Evolutionary conservation across 2,113 vertebrate species (phyloP), one percentile per base, ranked within the genome.

Genomic region (Mastomys coucha): DNA sequence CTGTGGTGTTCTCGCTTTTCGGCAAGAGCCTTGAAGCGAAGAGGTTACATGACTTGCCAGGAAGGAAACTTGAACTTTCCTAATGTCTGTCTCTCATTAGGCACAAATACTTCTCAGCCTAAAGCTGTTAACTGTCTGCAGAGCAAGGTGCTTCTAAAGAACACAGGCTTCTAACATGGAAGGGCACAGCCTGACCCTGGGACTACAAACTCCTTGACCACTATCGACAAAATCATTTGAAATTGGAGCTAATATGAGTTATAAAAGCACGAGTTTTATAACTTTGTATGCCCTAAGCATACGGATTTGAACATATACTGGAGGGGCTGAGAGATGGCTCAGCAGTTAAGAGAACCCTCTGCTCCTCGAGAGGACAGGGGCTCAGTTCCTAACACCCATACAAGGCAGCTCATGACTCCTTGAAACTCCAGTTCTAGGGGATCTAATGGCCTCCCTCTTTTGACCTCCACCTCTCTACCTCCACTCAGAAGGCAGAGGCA

Each of bases 1-100:
- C 39, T 80, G 11, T 33, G 81, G 88, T 75, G 72, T 53, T 45
- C 56, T 94, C 31, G 28, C 24, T 92, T 94, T 96, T 82, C 73
- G n/a, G 82, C 11, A 20, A 39, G 45, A 88, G 12, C 26, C 1
- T 60, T 42, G 56, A 65, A 31, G 65, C 77, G 36, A 31, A 73
- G 36, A 73, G 2, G 13, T 39, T 91, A 53, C 90, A 39, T 73
- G 77, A 88, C 11, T 84, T 69, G 36, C 60, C 77, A 56, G n/a
- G 75, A 81, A 93, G 39, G 60, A 70, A 85, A 80, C 76, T 33
- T 58, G 22, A 81, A 88, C 20, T 91, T 89, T 73, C 76, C 63
- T 88, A 58, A 42, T 58, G 58, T 51, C 56, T 78, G 70, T 39
- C 20, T 93, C 75, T 95, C 49, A 17, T 69, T 56, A 42, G 36